Evolutionary conservation across 2,888 invertebrate genomes (phyloP).

Genomic region (Amiota minor): DNA sequence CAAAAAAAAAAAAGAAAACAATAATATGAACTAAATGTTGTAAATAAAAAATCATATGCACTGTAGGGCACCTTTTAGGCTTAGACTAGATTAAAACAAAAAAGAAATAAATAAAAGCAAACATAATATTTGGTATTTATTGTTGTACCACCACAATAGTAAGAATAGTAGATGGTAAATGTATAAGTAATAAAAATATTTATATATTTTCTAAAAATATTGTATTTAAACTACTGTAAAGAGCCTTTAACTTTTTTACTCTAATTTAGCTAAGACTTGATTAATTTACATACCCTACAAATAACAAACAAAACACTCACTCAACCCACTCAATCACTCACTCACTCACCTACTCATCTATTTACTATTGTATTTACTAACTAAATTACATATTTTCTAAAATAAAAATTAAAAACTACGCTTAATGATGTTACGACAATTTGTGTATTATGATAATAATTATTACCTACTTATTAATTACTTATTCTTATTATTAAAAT

Average conservation of each 20-base stretch:
- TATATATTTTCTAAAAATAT: conserved; percentile 28
- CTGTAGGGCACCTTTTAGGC: conserved; percentile 8
- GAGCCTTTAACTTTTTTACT: conserved; percentile 28
- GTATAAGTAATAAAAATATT: neutral
- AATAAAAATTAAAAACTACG: too few relatives aligned
- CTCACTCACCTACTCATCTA: neutral
- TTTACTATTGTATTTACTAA: too few relatives aligned
- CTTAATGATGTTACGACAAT: too few relatives aligned
- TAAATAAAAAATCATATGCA: conserved; percentile 25
- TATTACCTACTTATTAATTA: too few relatives aligned
- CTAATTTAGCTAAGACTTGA: conserved; percentile 21
- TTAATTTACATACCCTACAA: conserved; percentile 9
- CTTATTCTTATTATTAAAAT: too few relatives aligned
- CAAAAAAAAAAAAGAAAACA: conserved; percentile 2
- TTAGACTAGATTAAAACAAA: neutral
- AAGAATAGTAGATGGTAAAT: too few relatives aligned
- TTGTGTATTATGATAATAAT: too few relatives aligned
- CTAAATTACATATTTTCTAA: too few relatives aligned
- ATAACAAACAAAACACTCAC: neutral
- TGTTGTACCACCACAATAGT: too few relatives aligned
- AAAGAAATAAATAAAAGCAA: neutral
- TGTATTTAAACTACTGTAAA: conserved; percentile 3
- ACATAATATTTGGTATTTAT: too few relatives aligned
- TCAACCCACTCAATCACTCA: neutral
- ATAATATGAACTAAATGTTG: neutral